Evolutionary conservation across 2,888 invertebrate genomes (phyloP).

Genomic region (Dolomedes plantarius): DNA sequence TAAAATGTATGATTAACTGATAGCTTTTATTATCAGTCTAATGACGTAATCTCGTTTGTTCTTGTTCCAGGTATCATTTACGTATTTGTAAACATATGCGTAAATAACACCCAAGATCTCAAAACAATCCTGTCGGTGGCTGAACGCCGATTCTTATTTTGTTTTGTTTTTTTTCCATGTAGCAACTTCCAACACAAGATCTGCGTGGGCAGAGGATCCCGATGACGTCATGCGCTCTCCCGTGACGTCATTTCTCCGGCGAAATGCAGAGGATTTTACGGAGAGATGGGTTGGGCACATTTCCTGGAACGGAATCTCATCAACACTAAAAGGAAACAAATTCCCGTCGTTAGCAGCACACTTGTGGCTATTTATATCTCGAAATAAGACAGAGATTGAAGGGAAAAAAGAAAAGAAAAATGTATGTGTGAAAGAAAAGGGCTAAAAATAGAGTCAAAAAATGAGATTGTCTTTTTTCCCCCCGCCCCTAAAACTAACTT

Average conservation of each 20-base stretch:
- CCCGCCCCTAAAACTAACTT: too few species aligned
- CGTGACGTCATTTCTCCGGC: constrained; percentile 51
- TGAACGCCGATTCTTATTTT: constrained; percentile 11
- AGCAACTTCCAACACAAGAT: neutral
- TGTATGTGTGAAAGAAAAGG: neutral
- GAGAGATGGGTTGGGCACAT: constrained; percentile 8
- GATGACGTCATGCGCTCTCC: constrained; percentile 49
- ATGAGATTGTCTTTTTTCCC: neutral
- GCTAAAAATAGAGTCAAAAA: neutral
- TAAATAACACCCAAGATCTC: neutral
- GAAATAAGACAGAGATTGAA: neutral
- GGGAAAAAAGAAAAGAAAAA: neutral
- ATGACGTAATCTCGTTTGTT: neutral
- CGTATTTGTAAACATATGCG: neutral
- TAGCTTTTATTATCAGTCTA: too few species aligned
- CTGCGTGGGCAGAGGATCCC: constrained; percentile 49
- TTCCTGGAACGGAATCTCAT: constrained; percentile 31
- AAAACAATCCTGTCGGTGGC: constrained; percentile 7
- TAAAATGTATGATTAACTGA: too few species aligned
- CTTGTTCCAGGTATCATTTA: too few species aligned
- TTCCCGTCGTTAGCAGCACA: neutral
- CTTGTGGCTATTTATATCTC: neutral
- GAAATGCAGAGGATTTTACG: constrained; percentile 51
- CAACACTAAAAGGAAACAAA: constrained; percentile 14
- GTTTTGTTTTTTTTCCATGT: neutral